These are phyloP conservation scores for Papilio xuthus DNA, from an alignment of 1,140 invertebrate genomes.

Conservation along the genomic window DNA sequence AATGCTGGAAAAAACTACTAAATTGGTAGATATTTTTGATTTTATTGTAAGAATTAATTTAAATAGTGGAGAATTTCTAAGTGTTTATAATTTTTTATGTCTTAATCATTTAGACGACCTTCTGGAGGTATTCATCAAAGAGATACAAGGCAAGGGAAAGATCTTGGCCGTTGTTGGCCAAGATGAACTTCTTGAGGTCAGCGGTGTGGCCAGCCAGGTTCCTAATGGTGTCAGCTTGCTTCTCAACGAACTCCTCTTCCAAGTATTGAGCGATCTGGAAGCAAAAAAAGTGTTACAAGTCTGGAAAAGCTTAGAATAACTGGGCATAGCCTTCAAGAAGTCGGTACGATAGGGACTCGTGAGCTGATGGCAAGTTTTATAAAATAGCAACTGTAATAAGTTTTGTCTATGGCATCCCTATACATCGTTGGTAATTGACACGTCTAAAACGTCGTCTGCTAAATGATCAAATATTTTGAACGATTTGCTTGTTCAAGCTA, in stretches of 20 bases:
- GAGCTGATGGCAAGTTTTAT: no score
- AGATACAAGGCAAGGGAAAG: constrained; percentile 85
- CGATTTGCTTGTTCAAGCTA: no score
- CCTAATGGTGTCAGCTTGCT: constrained; percentile 85
- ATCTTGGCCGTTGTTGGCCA: constrained; percentile 82
- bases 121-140: constrained; percentile 90
- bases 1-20: constrained; percentile 36
- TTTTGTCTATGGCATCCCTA: no score
- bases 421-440: no score
- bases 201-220: constrained; percentile 86
- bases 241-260: constrained; percentile 88
- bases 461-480: no score
- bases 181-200: constrained; percentile 86
- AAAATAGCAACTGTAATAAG: no score
- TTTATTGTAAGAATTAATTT: constrained; percentile 11
- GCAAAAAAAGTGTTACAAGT: no score
- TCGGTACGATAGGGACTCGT: not conserved
- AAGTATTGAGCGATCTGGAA: constrained; percentile 85
- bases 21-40: constrained; percentile 38
- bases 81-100: not conserved
- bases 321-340: no score
- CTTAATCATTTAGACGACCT: constrained; percentile 66
- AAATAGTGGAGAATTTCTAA: constrained; percentile 29
- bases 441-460: no score
- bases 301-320: no score